Base-by-base conservation (phyloP, 2,113 vertebrate genomes). In the Galeopterus variegatus region DNA sequence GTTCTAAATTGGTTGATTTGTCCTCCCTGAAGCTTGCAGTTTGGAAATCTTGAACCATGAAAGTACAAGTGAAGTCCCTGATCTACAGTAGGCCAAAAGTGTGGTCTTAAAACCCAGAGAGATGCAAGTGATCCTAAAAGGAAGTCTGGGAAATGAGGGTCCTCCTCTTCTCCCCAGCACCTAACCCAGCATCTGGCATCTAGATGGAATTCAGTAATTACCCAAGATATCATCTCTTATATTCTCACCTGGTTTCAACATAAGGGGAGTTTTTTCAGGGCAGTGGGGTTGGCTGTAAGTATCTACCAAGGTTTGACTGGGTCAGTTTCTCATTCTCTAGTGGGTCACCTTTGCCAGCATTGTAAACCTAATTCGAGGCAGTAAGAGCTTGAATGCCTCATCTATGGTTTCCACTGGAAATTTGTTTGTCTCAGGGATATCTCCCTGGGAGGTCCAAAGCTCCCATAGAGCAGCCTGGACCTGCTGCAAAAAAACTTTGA, bases 301-400 rank as follows among this genome's bases (percentile, higher is more conserved):
- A 79, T 48, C 48, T 70, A 58, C 60, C 52, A 45, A 82, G 33
- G 36, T 95, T 72, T 73, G 14, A 60, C 45, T 24, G 24, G 56
- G 48, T 65, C 48, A 67, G 41, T 89, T 85, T 90, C 50, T 93
- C 33, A 75, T 75, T 95, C 80, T 85, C 73, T 58, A 67, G 31
- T 89, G 79, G 15, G 4, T 91, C 52, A 83, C 56, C 31, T 58
- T 45, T 5, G n/a, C 28, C 77, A 65, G n/a, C 45, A 72, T 50
- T 76, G 23, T 60, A 83, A 88, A 92, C 23, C 45, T 18, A 64
- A 21, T 79, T 41, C 72, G 54, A 72, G 36, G 54, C 62, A 85
- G 15, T 58, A 26, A 85, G 70, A 67, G 9, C 64, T 54, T 65
- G 48, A 88, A 79, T 79, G 56, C 24, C 12, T 64, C 62, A 11